Evolutionary conservation across 2,888 invertebrate species (phyloP).

Genomic region (Pteria penguin): DNA sequence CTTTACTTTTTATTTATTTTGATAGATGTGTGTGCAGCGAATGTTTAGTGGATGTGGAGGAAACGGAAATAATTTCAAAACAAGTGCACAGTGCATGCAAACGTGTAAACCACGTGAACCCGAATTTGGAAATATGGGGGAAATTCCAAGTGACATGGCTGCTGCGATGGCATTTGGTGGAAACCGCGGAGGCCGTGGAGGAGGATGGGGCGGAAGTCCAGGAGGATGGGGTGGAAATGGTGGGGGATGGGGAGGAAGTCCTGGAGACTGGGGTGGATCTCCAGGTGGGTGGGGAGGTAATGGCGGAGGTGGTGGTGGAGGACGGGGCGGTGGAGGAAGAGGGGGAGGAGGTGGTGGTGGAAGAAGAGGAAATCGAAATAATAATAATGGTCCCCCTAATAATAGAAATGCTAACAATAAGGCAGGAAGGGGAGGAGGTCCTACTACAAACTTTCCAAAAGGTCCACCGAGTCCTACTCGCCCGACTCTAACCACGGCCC

Average conservation of each 20-base stretch:
- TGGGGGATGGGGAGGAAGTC: neutral
- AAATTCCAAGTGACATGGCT: constrained; percentile 6
- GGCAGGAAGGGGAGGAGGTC: neutral
- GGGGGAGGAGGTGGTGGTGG: neutral
- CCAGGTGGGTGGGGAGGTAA: neutral
- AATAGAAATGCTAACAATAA: neutral
- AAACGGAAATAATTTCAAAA: constrained; percentile 32
- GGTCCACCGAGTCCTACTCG: neutral
- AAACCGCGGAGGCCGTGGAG: neutral
- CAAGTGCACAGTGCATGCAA: constrained; percentile 13
- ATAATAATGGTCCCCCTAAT: neutral
- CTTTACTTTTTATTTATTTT: too few relatives aligned
- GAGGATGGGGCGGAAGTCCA: neutral
- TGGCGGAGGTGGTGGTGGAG: neutral
- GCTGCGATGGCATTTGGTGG: neutral
- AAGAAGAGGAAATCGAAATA: neutral
- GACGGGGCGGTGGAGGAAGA: neutral
- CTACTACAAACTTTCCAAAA: neutral
- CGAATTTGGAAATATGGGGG: constrained; percentile 10
- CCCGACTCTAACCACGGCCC: neutral
- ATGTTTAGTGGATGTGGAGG: constrained; percentile 38
- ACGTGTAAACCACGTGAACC: constrained; percentile 22
- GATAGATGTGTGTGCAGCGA: constrained; percentile 13
- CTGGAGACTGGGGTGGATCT: neutral
- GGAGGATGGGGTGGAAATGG: neutral